Evolutionary conservation across 2,113 vertebrate species (phyloP).

Genomic region (Morphnarchus princeps): DNA sequence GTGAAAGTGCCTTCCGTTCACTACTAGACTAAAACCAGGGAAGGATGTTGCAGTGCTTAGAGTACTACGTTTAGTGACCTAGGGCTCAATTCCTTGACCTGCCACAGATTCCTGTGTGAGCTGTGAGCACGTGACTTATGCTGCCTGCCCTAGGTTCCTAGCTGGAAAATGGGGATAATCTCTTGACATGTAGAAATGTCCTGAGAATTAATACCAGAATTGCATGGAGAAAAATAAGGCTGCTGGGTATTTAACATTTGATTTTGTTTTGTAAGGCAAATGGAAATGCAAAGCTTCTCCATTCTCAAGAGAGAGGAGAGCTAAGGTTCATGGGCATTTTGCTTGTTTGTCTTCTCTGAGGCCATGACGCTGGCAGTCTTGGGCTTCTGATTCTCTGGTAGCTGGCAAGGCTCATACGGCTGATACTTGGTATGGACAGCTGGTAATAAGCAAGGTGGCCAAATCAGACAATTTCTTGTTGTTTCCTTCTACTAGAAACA

Average conservation of each 20-base stretch:
- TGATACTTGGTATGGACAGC: background rate
- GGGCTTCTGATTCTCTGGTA: background rate
- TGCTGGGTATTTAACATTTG: background rate
- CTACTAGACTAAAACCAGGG: background rate
- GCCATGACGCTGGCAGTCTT: background rate
- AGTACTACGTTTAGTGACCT: background rate
- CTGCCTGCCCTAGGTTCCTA: background rate
- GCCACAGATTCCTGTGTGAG: background rate
- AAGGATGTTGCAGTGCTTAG: background rate
- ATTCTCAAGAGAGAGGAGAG: background rate
- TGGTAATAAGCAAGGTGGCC: background rate
- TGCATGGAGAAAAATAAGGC: background rate
- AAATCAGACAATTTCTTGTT: background rate
- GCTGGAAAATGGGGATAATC: background rate
- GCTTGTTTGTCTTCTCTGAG: background rate
- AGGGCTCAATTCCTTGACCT: background rate
- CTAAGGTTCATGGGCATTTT: background rate
- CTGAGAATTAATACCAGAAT: background rate
- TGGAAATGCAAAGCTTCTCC: background rate
- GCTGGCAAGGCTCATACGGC: background rate
- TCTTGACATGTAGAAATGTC: background rate
- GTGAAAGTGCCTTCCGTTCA: background rate
- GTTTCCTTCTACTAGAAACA: background rate
- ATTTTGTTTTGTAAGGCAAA: background rate
- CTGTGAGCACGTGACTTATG: background rate